Evolutionary conservation across 2,888 invertebrate species (phyloP).

Genomic region (Trichogramma evanescens): DNA sequence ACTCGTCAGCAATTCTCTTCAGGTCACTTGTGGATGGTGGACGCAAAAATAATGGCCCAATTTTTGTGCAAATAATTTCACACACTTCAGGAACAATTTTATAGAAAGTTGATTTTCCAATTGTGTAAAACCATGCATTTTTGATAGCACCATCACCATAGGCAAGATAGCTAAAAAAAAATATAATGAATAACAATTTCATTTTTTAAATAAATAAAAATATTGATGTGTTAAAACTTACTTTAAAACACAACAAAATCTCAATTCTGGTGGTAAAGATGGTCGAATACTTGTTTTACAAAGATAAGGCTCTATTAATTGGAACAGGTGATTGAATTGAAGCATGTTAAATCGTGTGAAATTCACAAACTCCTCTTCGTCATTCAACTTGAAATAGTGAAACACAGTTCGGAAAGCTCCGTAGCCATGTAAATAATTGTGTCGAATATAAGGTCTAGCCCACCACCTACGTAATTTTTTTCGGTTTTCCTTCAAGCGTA

Average conservation of each 20-base stretch:
- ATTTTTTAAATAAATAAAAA: too few relatives aligned
- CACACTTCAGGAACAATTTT: neutral
- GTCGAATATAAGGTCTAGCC: neutral
- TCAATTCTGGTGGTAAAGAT: neutral
- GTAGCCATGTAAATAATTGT: neutral
- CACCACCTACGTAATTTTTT: neutral
- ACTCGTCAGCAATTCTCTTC: neutral
- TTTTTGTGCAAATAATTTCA: neutral
- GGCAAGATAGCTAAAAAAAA: neutral
- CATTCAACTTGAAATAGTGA: neutral
- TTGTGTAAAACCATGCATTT: neutral
- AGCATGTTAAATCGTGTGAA: neutral
- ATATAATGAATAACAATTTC: neutral
- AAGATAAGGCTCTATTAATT: neutral
- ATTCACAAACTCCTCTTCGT: neutral
- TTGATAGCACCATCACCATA: neutral
- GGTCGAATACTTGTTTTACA: neutral
- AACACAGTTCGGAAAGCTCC: neutral
- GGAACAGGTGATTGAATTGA: neutral
- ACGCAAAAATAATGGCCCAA: neutral
- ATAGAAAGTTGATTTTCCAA: neutral
- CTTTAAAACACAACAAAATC: neutral
- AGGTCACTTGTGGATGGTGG: neutral
- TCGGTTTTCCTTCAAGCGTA: neutral
- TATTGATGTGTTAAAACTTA: neutral